These are phyloP conservation scores for Neosalanx taihuensis DNA, from an alignment of 2,797 vertebrate genomes.

Conservation along the genomic window DNA sequence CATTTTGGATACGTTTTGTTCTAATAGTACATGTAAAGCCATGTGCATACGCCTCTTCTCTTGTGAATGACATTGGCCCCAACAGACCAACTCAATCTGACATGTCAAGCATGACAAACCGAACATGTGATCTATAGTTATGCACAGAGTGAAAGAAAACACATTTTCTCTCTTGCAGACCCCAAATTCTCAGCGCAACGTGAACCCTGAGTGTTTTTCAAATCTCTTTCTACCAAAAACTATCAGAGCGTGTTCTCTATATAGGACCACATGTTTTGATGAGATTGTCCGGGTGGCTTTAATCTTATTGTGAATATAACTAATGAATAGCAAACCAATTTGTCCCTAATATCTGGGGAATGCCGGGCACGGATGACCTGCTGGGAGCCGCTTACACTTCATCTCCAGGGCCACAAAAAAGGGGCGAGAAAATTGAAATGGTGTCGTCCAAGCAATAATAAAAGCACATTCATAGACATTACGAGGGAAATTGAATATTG, in stretches of 20 bases:
- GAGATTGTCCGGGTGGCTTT: conserved; percentile 80
- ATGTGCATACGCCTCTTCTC: conserved; percentile 65
- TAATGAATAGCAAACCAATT: conserved; percentile 89
- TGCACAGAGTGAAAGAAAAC: conserved; percentile 66
- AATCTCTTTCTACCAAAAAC: conserved; percentile 55
- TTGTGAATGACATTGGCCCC: conserved; percentile 33
- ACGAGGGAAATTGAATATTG: neutral
- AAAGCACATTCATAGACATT: neutral
- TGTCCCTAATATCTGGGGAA: conserved; percentile 84
- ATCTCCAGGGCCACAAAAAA: conserved; percentile 52
- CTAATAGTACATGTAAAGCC: conserved; percentile 71
- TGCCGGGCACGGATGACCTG: conserved; percentile 62
- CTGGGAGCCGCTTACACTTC: conserved; percentile 57
- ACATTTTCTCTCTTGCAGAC: conserved; percentile 69
- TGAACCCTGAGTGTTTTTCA: conserved; percentile 65
- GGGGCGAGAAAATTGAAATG: conserved; percentile 68
- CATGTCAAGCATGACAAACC: conserved; percentile 73
- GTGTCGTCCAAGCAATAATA: conserved; percentile 19
- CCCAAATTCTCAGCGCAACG: conserved; percentile 63
- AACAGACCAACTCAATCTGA: conserved; percentile 60
- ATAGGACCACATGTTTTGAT: conserved; percentile 67
- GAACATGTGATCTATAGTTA: conserved; percentile 75
- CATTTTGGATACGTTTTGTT: conserved; percentile 72
- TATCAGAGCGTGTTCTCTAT: conserved; percentile 76
- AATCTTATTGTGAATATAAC: conserved; percentile 88